phyloP scores from a whole-genome alignment of 1,140 invertebrate genomes.

The Drosophila sp. region DNA sequence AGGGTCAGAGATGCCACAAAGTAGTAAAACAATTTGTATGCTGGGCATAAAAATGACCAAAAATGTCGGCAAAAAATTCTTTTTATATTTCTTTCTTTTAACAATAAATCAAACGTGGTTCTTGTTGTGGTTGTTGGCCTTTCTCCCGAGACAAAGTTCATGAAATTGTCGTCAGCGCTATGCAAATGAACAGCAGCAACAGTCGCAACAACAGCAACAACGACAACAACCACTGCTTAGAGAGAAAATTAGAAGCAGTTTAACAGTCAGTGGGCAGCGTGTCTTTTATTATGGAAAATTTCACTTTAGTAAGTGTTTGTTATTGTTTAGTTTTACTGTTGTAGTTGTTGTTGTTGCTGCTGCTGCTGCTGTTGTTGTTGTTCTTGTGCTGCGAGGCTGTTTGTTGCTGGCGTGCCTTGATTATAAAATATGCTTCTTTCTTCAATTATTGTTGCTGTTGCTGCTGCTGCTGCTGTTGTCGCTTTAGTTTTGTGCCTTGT shows the following conservation, averaged over 20 bases:
- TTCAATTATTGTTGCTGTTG: conserved; percentile 1
- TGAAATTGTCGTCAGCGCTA: conserved; percentile 36
- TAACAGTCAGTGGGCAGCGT: conserved; percentile 31
- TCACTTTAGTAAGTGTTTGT: conserved; percentile 37
- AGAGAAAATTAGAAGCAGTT: conserved; percentile 46
- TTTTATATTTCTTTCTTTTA: conserved; percentile 4
- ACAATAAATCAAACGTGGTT: conserved; percentile 28
- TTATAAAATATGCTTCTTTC: conserved; percentile 15
- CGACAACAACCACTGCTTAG: conserved; percentile 17
- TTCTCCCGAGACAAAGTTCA: conserved; percentile 34
- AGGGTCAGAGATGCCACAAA: not conserved
- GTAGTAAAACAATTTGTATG: not conserved
- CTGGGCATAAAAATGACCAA: not conserved
- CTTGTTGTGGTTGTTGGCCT: conserved; percentile 24
- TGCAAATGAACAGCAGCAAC: conserved; percentile 41
- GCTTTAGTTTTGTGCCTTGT: conserved; percentile 16
- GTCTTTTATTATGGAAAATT: conserved; percentile 41
- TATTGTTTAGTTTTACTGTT: not conserved
- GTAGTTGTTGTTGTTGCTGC: conserved; percentile 3
- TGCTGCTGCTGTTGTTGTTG: conserved; percentile 6
- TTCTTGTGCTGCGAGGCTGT: conserved; percentile 3
- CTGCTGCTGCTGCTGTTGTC: not conserved
- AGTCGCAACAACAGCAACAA: conserved; percentile 28
- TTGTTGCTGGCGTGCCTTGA: conserved; percentile 35
- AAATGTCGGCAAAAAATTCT: not conserved